Percentiles rank a stretch among this genome's conserved stretches.
Evolutionary conservation across 92 coral and sea anemone genomes (phyloP).

Genomic region (Zoanthus sociatus): DNA sequence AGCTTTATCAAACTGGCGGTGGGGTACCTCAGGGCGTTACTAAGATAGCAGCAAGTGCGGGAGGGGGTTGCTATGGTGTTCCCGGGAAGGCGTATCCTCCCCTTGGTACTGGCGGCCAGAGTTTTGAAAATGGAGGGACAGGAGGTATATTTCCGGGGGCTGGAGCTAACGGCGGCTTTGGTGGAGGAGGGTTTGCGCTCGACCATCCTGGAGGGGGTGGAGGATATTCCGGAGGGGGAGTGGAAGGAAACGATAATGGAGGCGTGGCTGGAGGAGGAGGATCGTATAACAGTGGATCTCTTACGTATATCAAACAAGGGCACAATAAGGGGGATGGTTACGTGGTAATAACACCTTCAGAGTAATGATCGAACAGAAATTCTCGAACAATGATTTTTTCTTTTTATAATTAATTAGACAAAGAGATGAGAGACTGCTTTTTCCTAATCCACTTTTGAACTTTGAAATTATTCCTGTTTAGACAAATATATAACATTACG

Average conservation of each 20-base stretch:
- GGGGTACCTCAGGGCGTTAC: not conserved
- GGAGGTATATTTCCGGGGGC: conserved; percentile 27
- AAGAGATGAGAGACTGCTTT: too few relatives aligned
- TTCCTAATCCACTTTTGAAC: too few relatives aligned
- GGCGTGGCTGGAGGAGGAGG: conserved; percentile 69
- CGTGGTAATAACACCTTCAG: not conserved
- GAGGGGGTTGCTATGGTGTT: conserved; percentile 55
- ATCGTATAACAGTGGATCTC: conserved; percentile 34
- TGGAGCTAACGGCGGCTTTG: conserved; percentile 61
- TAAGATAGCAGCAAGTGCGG: conserved; percentile 43
- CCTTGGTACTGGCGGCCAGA: not conserved
- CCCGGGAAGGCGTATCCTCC: conserved; percentile 21
- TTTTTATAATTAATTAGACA: too few relatives aligned
- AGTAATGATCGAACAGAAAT: not conserved
- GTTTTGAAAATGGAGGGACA: conserved; percentile 58
- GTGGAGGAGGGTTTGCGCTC: conserved; percentile 63
- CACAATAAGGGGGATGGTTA: conserved; percentile 33
- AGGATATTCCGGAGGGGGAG: conserved; percentile 64
- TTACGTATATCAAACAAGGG: not conserved
- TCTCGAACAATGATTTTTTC: not conserved
- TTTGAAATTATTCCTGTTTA: too few relatives aligned
- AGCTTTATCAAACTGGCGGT: conserved; percentile 34
- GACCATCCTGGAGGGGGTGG: conserved; percentile 61
- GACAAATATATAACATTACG: too few relatives aligned
- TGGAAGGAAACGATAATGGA: conserved; percentile 30